A percentile compares a stretch with the other conserved stretches of the same genome.
These are phyloP conservation scores for Thera obeliscata DNA, from an alignment of 2,888 invertebrate species.

Conservation along the genomic window DNA sequence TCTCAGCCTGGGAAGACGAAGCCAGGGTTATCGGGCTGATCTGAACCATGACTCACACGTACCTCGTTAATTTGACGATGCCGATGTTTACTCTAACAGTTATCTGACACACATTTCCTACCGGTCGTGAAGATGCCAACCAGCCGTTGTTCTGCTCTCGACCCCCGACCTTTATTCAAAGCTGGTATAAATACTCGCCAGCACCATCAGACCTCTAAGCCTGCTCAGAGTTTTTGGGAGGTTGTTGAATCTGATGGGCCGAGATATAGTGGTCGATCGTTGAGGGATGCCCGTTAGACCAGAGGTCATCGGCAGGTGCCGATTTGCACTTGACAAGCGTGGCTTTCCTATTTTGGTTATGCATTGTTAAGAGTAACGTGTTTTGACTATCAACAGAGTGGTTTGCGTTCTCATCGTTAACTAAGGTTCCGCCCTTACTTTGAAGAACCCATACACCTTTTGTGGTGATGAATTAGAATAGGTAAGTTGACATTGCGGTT, in stretches of 20 bases:
- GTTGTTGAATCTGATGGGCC: slow-evolving; percentile 34
- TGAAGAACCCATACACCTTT: not conserved
- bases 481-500: too few species aligned
- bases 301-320: slow-evolving; percentile 80
- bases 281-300: slow-evolving; percentile 74
- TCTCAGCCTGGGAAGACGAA: slow-evolving; percentile 36
- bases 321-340: slow-evolving; percentile 77
- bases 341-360: slow-evolving; percentile 74
- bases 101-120: slow-evolving; percentile 74
- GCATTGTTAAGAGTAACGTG: slow-evolving; percentile 69
- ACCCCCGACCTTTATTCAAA: slow-evolving; percentile 80
- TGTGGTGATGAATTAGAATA: not conserved
- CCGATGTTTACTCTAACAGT: slow-evolving; percentile 76
- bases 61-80: slow-evolving; percentile 72
- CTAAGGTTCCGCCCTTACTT: slow-evolving; percentile 11
- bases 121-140: slow-evolving; percentile 65
- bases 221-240: slow-evolving; percentile 35
- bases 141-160: slow-evolving; percentile 71
- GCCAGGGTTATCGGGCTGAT: slow-evolving; percentile 42
- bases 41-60: slow-evolving; percentile 56
- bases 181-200: slow-evolving; percentile 54
- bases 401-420: slow-evolving; percentile 53
- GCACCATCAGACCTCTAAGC: slow-evolving; percentile 35
- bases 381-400: slow-evolving; percentile 42
- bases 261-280: slow-evolving; percentile 36